Evolutionary conservation across 92 coral and sea anemone species (phyloP), one percentile per base, ranked within the genome.

Genomic region (Porites evermanni): DNA sequence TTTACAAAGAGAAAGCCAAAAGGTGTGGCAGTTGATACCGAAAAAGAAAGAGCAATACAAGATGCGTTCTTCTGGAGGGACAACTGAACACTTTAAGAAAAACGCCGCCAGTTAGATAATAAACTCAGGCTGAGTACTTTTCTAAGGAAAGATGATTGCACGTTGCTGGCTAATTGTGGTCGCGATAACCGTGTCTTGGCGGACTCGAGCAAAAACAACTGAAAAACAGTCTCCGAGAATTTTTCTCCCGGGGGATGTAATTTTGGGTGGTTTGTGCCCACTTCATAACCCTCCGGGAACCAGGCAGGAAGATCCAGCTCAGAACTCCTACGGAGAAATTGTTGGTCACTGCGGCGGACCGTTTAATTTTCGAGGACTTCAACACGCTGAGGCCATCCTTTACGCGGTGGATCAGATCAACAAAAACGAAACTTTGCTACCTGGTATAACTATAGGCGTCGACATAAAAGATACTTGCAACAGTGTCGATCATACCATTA

Each of bases 381-480:
- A 93, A 72, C 85, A 88, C 76, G 92, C 96, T 1, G 96, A 93
- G 69, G 96, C 96, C 6, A 93, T 93, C 53, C 81, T 93, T 12
- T 93, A 80, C 74, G 94, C 96, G 0, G 91, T 91, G 54, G 92
- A 88, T 23, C 76, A 84, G 69, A 88, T 93, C 44, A 93, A 93
- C 86, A 70, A 91, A 19, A 87, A 91, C 76, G 70, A 69, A n/a
- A 75, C 84, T 65, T 64, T 93, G 47, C 85, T 93, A 4, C 96
- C 96, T 9, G 94, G 91, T 26, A 78, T 93, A 18, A 70, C 58
- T 2, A 91, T 93, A 63, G 96, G 96, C 53, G 94, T 91, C 8
- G 94, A 93, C 20, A 87, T 93, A 29, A 80, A 91, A 60, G 96
- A 93, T 74, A 88, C 96, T 44, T 93, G 94, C 47, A 93, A 93